phyloP scores from a whole-genome alignment of 1,140 invertebrate species.

The Ips typographus region DNA sequence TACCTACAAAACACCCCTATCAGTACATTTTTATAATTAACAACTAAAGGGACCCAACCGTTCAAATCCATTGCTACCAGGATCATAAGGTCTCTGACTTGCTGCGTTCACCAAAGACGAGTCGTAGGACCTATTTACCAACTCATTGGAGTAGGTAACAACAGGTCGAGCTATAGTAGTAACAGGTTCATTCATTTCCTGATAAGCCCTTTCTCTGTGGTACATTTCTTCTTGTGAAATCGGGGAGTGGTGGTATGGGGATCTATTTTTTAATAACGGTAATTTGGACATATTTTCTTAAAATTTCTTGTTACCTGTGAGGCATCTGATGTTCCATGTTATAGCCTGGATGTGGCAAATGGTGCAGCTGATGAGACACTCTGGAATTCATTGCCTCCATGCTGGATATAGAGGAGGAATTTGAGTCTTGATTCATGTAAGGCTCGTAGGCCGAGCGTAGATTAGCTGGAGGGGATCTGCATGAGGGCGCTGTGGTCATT shows the following conservation, averaged over 20 bases:
- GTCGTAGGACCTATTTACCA: slow-evolving; percentile 54
- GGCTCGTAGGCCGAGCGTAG: slow-evolving; percentile 60
- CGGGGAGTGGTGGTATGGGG: slow-evolving; percentile 63
- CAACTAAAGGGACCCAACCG: slow-evolving; percentile 46
- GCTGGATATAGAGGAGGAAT: slow-evolving; percentile 71
- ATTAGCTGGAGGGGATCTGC: slow-evolving; percentile 56
- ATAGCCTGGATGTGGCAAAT: slow-evolving; percentile 56
- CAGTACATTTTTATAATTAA: background rate
- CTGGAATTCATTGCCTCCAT: slow-evolving; percentile 67
- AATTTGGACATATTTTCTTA: background rate
- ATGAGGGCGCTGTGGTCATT: slow-evolving; percentile 48
- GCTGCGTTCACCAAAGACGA: slow-evolving; percentile 54
- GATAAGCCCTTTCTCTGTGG: slow-evolving; percentile 55
- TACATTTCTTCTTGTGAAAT: slow-evolving; percentile 58
- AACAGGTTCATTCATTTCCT: slow-evolving; percentile 53
- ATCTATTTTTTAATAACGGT: slow-evolving; percentile 46
- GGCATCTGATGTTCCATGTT: slow-evolving; percentile 59
- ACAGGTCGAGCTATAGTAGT: slow-evolving; percentile 60
- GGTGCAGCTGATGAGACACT: slow-evolving; percentile 46
- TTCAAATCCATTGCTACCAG: slow-evolving; percentile 66
- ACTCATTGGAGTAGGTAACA: slow-evolving; percentile 63
- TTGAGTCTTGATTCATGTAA: slow-evolving; percentile 68
- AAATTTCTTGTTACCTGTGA: slow-evolving; percentile 48
- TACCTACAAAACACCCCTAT: slow-evolving; percentile 37
- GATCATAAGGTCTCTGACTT: slow-evolving; percentile 63